Evolutionary conservation across 2,888 invertebrate genomes (phyloP), one percentile per base, ranked within the genome.

Genomic region (Lottia gigantea): DNA sequence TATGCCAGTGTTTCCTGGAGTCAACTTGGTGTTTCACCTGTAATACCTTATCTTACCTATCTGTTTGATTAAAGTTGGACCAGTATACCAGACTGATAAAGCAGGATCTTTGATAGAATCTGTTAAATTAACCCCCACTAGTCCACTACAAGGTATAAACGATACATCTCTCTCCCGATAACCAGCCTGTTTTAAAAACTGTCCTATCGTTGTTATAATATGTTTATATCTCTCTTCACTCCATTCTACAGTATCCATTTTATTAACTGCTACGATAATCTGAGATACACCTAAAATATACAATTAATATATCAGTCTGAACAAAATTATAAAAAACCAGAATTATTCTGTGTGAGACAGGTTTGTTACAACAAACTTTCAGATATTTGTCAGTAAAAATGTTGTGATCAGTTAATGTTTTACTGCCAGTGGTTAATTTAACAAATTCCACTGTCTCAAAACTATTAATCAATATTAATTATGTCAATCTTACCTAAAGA

Each of bases 191-290:
- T 95, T 96, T 31, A 98, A 78, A 76, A 89, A 90, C 14, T 90
- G 87, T 80, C 92, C 93, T 64, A 98, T 90, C 88, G 95, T 96
- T 68, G 91, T 91, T 0, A 92, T 92, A 74, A 99, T 96, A 85
- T 98, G 96, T 80, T 94, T 92, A 88, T 96, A 99, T 78, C 99
- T 92, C 11, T 94, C 93, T 85, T 95, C 91, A 1, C 94, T 94
- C 98, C 99, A 99, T 70, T 93, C 93, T 0, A 94, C 95, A 0
- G 97, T 98, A 86, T 99, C 99, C 87, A 99, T 90, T 90, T 99
- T 99, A 87, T 99, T 99, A 23, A 99, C 93, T 46, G 95, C 97
- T 1, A 99, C 97, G 19, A 95, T 94, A 61, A 99, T 88, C 89
- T 98, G 98, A 73, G 93, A 93, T 0, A 99, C 95, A 47, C 99